Base-by-base conservation (phyloP, 2,797 vertebrate genomes). In the Helostoma temminkii region DNA sequence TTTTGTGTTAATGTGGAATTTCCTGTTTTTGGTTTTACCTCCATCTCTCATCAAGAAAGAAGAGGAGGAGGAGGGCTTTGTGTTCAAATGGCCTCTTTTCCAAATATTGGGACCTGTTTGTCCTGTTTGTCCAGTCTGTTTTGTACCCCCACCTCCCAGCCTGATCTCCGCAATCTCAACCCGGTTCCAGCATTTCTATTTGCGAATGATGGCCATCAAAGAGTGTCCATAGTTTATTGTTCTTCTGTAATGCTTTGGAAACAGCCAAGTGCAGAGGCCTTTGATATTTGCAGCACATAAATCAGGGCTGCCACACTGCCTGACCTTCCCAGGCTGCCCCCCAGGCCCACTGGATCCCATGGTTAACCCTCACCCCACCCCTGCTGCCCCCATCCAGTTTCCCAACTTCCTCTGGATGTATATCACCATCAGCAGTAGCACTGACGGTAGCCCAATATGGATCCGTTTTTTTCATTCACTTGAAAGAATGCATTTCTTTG, bases 161-260 rank as follows among this genome's bases (percentile, higher is more conserved):
- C 54, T 36, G 49, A 59, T 72, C 77, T 79, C 74, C 64, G 37
- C 75, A 60, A 67, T 78, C 75, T 80, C 71, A 63, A 66, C 85
- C 84, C 22, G 47, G 74, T 79, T 86, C 82, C 71, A 72, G 71
- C 63, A 74, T 80, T 88, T 79, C 65, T 71, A 74, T 86, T 87
- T 66, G 79, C 66, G 49, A 83, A 85, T 77, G 66, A 77, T 67
- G 79, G 76, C 54, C 80, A 90, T 91, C 90, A 91, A 90, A 92
- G 91, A 70, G 77, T 21, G 58, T 47, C 78, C 84, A 85, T 82
- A 74, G 89, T 91, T 93, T 91, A 93, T 92, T 94, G 89, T 93
- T 93, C 86, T 89, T 90, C 86, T 85, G 90, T 89, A 93, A 92
- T 93, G 91, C 90, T 90, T 90, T 91, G 91, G 90, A 94, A 93